Evolutionary conservation across 2,888 invertebrate species (phyloP), one percentile per base, ranked within the genome.

Genomic region (Abscondita cerata): DNA sequence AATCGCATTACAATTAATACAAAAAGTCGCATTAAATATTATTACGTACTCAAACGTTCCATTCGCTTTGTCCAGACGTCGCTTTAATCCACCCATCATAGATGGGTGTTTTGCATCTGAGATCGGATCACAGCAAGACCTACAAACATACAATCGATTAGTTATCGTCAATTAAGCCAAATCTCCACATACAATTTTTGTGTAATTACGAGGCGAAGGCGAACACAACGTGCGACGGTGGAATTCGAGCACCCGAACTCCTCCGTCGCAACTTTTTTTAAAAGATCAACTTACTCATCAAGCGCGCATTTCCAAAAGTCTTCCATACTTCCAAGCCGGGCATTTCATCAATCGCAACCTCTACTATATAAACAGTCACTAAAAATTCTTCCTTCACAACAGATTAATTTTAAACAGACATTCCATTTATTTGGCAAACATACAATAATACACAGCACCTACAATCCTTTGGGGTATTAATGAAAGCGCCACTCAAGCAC

Each of bases 221-320:
- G n/a, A n/a, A n/a, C n/a, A n/a, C n/a, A n/a, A n/a, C n/a, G n/a
- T n/a, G n/a, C n/a, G n/a, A n/a, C n/a, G n/a, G n/a, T n/a, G n/a
- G n/a, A n/a, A n/a, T n/a, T n/a, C n/a, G n/a, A n/a, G n/a, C n/a
- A n/a, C n/a, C n/a, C n/a, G 6, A 2, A 15, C 34, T 54, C 44
- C 50, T 50, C 44, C 9, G 15, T 6, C 20, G 13, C 48, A 57
- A 53, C 57, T 40, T 54, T 50, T 46, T 54, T 58, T 59, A 54
- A 62, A 44, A 59, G 51, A 59, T 62, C 57, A 62, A 63, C 63
- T 63, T 63, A 63, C 63, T 63, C 59, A 59, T 63, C 63, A 55
- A 63, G 52, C 44, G 52, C 44, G 44, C 59, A 63, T 56, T 15
- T 62, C 62, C 60, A 52, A 59, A 63, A 15, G 58, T 58, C 58